phyloP scores from a whole-genome alignment of 1,140 invertebrate genomes.

The Saccostrea glomerata region DNA sequence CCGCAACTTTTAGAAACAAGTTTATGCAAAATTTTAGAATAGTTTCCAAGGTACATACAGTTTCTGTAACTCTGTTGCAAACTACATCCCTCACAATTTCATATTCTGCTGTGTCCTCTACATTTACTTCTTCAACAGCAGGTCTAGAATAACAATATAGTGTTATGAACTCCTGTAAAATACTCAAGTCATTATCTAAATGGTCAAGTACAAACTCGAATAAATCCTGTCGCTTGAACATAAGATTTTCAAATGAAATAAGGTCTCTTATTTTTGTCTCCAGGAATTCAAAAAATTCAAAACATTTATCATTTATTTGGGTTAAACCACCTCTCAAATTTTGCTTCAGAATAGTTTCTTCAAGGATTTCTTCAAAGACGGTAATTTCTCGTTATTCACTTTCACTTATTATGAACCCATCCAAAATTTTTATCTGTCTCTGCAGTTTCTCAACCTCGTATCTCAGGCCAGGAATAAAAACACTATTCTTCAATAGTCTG shows the following conservation, averaged over 20 bases:
- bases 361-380: background rate
- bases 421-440: background rate
- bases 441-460: constrained; percentile 3
- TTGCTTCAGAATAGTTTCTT: constrained; percentile 26
- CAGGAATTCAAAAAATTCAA: constrained; percentile 32
- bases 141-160: background rate
- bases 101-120: no score
- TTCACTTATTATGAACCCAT: background rate
- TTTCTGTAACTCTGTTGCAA: no score
- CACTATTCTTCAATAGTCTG: background rate
- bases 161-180: background rate
- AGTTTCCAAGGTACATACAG: no score
- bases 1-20: constrained; percentile 1
- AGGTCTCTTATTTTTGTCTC: background rate
- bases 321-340: background rate
- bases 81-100: no score
- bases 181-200: background rate
- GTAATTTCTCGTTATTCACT: background rate
- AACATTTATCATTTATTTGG: background rate
- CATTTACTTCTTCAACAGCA: background rate
- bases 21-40: background rate
- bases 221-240: background rate
- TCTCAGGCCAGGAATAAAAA: constrained; percentile 24
- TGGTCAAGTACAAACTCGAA: background rate
- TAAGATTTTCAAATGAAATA: background rate